phyloP scores from a whole-genome alignment of 2,797 vertebrate genomes.

The Odontamblyopus lacepedii region DNA sequence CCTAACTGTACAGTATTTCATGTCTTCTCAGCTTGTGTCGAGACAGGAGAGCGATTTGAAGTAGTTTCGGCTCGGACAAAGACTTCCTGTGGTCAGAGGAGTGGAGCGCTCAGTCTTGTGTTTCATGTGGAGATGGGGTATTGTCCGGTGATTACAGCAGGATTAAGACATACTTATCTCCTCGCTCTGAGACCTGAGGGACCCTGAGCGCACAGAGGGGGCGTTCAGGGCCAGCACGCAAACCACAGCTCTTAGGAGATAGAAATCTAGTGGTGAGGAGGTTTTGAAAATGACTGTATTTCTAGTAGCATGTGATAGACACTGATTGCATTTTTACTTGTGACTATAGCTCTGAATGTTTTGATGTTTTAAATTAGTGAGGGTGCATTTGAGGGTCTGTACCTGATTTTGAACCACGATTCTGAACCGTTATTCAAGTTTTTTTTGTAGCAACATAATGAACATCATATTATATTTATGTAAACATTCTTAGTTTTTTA shows the following conservation, averaged over 20 bases:
- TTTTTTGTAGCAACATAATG: too few species aligned
- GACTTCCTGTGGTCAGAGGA: slow-evolving; percentile 1
- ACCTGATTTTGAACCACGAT: too few species aligned
- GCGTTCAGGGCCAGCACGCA: background rate
- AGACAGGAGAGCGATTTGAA: background rate
- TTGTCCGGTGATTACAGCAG: slow-evolving; percentile 12
- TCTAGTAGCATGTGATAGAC: too few species aligned
- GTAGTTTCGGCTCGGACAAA: background rate
- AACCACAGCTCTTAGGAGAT: background rate
- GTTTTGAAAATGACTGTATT: too few species aligned
- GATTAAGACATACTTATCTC: slow-evolving; percentile 62
- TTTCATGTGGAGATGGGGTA: background rate
- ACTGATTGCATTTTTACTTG: too few species aligned
- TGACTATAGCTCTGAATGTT: too few species aligned
- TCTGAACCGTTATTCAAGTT: too few species aligned
- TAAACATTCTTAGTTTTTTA: too few species aligned
- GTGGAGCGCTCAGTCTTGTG: background rate
- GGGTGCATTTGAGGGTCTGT: too few species aligned
- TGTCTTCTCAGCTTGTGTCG: background rate
- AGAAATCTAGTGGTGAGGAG: background rate
- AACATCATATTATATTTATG: too few species aligned
- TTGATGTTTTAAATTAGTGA: too few species aligned
- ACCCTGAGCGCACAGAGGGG: background rate
- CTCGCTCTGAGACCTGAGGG: background rate
- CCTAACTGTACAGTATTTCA: too few species aligned